Conservation (phyloP, 2,797 vertebrate genomes). For the Pantherophis vulpinus region DNA sequence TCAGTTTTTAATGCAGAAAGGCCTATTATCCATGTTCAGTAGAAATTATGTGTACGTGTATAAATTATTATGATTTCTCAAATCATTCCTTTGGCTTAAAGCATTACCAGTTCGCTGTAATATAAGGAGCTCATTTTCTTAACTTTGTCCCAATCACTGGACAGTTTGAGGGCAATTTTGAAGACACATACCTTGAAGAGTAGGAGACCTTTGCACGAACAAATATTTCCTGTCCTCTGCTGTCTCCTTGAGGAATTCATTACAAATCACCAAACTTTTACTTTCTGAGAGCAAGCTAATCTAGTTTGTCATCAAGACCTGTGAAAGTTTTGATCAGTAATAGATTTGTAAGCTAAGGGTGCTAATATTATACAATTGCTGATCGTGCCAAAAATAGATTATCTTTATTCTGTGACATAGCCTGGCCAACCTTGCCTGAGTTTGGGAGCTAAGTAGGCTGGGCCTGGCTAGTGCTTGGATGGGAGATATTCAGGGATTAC, state of each 20-base stretch:
- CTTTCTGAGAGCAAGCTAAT: background rate
- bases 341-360: background rate
- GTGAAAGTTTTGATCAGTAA: background rate
- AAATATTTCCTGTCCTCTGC: background rate
- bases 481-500: background rate
- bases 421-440: background rate
- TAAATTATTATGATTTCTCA: background rate
- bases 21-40: background rate
- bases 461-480: background rate
- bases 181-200: background rate
- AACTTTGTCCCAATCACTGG: background rate
- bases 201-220: background rate
- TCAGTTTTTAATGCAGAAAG: background rate
- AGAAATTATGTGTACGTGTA: background rate
- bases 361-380: background rate
- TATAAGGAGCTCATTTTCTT: background rate
- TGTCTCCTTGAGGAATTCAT: background rate
- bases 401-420: background rate
- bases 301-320: background rate
- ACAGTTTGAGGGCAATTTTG: background rate
- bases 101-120: background rate
- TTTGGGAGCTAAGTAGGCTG: background rate
- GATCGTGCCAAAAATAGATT: background rate
- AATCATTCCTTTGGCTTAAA: background rate
- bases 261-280: background rate